phyloP scores from a whole-genome alignment of 92 coral and sea anemone genomes.

The Phenganax stokvisi region DNA sequence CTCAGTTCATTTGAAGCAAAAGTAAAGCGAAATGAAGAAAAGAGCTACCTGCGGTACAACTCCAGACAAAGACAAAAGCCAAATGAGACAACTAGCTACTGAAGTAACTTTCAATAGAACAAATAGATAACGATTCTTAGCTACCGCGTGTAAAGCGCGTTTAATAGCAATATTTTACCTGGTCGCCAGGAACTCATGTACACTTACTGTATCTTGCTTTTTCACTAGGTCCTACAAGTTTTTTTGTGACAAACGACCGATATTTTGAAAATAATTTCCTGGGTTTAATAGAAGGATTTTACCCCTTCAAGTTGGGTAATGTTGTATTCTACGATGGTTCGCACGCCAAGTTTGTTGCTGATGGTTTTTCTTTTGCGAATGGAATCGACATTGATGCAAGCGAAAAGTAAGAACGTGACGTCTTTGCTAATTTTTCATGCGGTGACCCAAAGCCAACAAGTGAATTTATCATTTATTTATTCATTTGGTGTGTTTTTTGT shows the following conservation, averaged over 20 bases:
- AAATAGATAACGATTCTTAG: too few relatives aligned
- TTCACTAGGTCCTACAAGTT: constrained; percentile 65
- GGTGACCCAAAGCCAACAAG: constrained; percentile 5
- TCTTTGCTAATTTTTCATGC: background rate
- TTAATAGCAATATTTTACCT: too few relatives aligned
- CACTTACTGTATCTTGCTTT: background rate
- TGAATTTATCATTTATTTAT: constrained; percentile 21
- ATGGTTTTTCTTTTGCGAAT: constrained; percentile 5
- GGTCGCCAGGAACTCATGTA: too few relatives aligned
- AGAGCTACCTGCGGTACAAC: too few relatives aligned
- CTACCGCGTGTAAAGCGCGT: too few relatives aligned
- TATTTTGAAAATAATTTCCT: constrained; percentile 42
- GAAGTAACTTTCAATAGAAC: too few relatives aligned
- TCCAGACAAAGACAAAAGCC: too few relatives aligned
- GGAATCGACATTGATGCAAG: constrained; percentile 23
- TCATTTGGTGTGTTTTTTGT: too few relatives aligned
- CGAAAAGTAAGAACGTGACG: constrained; percentile 5
- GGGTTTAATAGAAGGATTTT: constrained; percentile 2
- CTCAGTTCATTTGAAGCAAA: too few relatives aligned
- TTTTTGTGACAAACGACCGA: constrained; percentile 81
- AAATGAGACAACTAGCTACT: too few relatives aligned
- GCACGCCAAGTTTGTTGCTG: constrained; percentile 10
- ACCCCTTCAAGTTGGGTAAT: constrained; percentile 10
- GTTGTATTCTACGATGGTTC: constrained; percentile 24
- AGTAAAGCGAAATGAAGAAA: too few relatives aligned